Evolutionary conservation across 2,113 vertebrate species (phyloP).

Genomic region (Sapayoa aenigma): DNA sequence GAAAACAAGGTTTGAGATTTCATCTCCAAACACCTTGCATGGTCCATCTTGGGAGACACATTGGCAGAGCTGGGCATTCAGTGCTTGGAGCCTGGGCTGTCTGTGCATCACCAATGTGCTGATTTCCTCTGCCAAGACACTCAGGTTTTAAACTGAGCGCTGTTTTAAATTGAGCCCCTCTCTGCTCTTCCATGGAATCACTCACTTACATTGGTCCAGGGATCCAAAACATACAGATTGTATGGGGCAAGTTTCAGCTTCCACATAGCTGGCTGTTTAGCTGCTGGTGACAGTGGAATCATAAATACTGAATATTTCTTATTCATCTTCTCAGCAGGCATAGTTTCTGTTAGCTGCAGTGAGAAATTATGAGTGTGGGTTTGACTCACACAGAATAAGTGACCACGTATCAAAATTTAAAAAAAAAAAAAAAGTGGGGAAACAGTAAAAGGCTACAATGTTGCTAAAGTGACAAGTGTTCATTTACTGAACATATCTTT

Average conservation of each 20-base stretch:
- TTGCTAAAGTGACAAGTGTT: conserved; percentile 64
- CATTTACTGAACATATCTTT: conserved; percentile 75
- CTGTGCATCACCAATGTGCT: background rate
- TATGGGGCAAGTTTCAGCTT: background rate
- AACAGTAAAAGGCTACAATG: conserved; percentile 7
- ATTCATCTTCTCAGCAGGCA: conserved; percentile 10
- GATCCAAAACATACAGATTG: background rate
- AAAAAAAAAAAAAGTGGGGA: background rate
- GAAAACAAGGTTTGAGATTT: background rate
- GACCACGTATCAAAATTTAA: background rate
- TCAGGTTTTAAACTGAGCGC: background rate
- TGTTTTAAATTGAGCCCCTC: background rate
- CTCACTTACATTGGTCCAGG: background rate
- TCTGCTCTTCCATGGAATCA: background rate
- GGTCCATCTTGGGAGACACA: background rate
- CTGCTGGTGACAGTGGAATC: background rate
- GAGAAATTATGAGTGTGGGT: background rate
- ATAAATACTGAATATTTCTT: background rate
- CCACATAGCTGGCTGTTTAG: background rate
- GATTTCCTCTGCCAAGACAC: background rate
- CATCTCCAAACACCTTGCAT: background rate
- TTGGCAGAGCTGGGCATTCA: background rate
- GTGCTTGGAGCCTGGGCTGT: background rate
- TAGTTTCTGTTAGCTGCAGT: background rate
- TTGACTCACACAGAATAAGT: conserved; percentile 11